phyloP scores from a whole-genome alignment of 2,797 vertebrate genomes.

The Myoxocephalus aenaeus region DNA sequence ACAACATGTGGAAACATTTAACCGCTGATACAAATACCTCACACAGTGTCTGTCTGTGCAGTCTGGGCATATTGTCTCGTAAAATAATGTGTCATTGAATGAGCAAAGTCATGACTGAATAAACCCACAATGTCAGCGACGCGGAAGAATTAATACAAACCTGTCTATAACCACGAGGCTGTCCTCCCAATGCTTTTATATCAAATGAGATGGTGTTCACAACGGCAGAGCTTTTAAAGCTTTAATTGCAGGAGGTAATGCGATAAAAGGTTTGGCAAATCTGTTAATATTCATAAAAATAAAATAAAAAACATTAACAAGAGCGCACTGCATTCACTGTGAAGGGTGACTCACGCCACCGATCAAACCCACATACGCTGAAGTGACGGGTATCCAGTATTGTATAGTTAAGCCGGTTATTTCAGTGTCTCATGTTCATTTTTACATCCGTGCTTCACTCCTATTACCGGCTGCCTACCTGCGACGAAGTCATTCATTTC shows the following conservation, averaged over 20 bases:
- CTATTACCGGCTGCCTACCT: background rate
- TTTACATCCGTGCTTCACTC: background rate
- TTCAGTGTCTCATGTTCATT: background rate
- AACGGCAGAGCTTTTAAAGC: constrained; percentile 11
- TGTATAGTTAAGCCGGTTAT: background rate
- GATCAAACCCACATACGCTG: background rate
- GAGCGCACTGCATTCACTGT: background rate
- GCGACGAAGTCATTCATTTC: background rate
- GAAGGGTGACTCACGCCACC: background rate
- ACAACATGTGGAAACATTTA: background rate
- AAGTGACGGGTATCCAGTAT: background rate
- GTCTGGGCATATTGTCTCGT: background rate
- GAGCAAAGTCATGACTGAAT: constrained; percentile 8
- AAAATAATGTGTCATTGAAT: background rate
- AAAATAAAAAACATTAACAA: background rate
- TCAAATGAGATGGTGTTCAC: constrained; percentile 31
- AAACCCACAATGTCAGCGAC: constrained; percentile 14
- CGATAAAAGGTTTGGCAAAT: constrained; percentile 26
- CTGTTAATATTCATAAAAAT: background rate
- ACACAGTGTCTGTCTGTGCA: background rate
- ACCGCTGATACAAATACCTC: background rate
- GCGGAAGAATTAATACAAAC: constrained; percentile 20
- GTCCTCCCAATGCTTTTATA: constrained; percentile 7
- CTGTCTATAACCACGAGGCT: constrained; percentile 1
- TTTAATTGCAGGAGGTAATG: constrained; percentile 30